Conservation (phyloP, 2,888 invertebrate genomes). For the Leuctra nigra region DNA sequence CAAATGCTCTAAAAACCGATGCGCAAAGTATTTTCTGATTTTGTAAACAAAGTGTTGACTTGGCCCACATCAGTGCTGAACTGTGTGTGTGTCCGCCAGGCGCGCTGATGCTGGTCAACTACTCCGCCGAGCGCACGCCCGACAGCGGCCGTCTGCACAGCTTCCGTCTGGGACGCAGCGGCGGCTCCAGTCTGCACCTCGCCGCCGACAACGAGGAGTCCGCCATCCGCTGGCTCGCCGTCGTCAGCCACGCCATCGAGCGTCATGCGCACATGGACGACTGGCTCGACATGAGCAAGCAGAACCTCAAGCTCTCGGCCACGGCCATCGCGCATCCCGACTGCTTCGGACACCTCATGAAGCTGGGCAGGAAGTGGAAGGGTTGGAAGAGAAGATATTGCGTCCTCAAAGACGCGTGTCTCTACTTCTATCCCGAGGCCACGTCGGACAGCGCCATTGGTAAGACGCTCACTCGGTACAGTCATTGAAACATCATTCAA, state of each 20-base stretch:
- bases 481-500: too few species aligned
- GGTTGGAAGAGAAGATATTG: constrained; percentile 91
- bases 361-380: constrained; percentile 73
- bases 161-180: constrained; percentile 56
- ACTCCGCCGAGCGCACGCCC: constrained; percentile 58
- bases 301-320: constrained; percentile 75
- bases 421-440: constrained; percentile 88
- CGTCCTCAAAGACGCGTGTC: constrained; percentile 89
- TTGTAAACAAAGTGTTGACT: too few species aligned
- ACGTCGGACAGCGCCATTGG: constrained; percentile 85
- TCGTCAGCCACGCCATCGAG: constrained; percentile 70
- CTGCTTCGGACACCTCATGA: constrained; percentile 88
- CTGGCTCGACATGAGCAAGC: constrained; percentile 35
- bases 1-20: too few species aligned
- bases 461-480: too few species aligned
- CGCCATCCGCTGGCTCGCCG: constrained; percentile 67
- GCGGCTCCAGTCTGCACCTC: constrained; percentile 65
- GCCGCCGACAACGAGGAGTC: constrained; percentile 72
- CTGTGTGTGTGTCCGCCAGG: too few species aligned
- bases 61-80: too few species aligned
- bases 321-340: constrained; percentile 75
- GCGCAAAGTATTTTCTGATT: too few species aligned
- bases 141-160: constrained; percentile 61
- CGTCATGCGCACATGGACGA: constrained; percentile 51
- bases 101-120: constrained; percentile 79